Evolutionary conservation across 2,797 vertebrate genomes (phyloP).

Genomic region (Peromyscus nudipes): DNA sequence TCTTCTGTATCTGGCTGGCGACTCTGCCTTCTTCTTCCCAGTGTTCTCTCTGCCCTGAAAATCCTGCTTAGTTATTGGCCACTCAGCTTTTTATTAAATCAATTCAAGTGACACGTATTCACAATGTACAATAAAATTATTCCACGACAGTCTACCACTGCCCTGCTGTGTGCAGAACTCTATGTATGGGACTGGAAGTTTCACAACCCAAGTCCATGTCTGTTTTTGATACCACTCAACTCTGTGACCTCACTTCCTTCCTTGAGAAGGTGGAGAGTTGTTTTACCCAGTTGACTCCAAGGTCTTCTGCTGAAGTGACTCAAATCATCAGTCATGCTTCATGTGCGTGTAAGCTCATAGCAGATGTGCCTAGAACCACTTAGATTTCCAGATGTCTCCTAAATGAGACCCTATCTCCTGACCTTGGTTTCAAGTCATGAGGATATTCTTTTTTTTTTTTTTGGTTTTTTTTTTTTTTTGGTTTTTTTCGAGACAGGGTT

Average conservation of each 20-base stretch:
- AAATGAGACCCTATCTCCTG: not conserved
- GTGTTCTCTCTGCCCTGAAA: not conserved
- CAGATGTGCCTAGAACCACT: not conserved
- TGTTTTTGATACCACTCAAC: not conserved
- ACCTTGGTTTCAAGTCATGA: not conserved
- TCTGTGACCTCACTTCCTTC: not conserved
- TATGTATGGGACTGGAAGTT: not conserved
- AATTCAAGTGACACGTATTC: not conserved
- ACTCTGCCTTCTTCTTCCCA: not conserved
- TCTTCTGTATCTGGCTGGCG: not conserved
- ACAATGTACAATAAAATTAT: not conserved
- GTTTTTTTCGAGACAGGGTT: too few relatives aligned
- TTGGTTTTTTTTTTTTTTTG: too few relatives aligned
- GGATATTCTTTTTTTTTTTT: too few relatives aligned
- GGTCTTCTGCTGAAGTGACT: not conserved
- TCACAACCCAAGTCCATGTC: not conserved
- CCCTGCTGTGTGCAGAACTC: not conserved
- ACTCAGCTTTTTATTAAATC: not conserved
- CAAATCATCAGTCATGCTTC: not conserved
- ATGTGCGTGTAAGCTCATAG: accelerated
- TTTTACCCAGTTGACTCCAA: not conserved
- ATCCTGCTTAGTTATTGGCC: not conserved
- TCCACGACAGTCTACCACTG: not conserved
- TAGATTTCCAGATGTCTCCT: not conserved
- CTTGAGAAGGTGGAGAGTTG: not conserved